Conservation (phyloP, 53 echinoderm and acorn worm genomes). For the Luidia sarsii region DNA sequence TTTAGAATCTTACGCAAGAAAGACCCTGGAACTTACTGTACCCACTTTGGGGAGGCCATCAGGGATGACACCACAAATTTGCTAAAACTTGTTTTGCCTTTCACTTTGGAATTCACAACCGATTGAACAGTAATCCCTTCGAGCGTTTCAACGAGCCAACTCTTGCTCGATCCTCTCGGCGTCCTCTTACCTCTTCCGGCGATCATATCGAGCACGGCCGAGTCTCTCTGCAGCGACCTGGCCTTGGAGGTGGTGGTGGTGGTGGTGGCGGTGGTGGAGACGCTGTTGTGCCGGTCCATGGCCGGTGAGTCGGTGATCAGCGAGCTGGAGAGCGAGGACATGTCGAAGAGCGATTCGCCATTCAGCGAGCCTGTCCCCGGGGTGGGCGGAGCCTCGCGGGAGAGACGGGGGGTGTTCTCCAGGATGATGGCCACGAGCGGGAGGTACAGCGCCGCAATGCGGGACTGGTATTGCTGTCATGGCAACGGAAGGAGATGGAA, state of each 20-base stretch:
- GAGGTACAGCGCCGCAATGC: slow-evolving; percentile 90
- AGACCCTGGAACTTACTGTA: no score
- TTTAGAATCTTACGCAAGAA: no score
- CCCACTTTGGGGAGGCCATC: no score
- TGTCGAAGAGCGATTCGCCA: slow-evolving; percentile 61
- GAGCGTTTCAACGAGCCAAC: no score
- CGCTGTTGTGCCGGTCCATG: slow-evolving; percentile 76
- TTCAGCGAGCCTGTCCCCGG: slow-evolving; percentile 60
- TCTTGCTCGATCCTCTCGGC: no score
- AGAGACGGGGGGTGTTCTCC: slow-evolving; percentile 83
- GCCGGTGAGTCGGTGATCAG: slow-evolving; percentile 47
- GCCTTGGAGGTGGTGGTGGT: slow-evolving; percentile 65
- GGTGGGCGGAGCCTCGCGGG: slow-evolving; percentile 66
- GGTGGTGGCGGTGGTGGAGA: slow-evolving; percentile 54
- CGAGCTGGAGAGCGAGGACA: slow-evolving; percentile 27
- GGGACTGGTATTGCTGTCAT: slow-evolving; percentile 81
- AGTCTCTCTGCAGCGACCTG: slow-evolving; percentile 86
- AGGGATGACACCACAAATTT: neutral
- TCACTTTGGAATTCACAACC: neutral
- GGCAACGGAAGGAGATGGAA: slow-evolving; percentile 32
- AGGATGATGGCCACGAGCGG: slow-evolving; percentile 91
- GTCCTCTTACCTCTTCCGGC: slow-evolving; percentile 94
- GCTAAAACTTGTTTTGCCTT: no score
- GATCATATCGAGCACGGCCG: slow-evolving; percentile 88
- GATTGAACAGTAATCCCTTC: neutral